These are phyloP conservation scores for Drosophila conformis DNA, from an alignment of 2,888 invertebrate species.

Conservation along the genomic window DNA sequence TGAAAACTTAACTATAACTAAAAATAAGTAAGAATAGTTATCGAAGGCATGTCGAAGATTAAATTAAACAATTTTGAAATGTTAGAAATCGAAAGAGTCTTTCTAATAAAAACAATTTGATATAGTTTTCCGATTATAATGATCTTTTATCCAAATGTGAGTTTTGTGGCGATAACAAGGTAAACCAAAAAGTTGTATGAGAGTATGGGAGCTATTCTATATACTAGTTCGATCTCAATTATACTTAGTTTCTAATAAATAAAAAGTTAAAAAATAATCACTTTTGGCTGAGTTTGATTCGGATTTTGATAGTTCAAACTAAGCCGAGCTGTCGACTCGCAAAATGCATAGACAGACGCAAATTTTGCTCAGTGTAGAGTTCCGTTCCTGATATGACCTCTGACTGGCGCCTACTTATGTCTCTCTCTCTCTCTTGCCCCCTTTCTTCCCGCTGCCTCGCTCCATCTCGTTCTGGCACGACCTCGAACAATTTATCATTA, in stretches of 20 bases:
- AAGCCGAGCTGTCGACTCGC: not conserved
- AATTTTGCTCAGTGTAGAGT: not conserved
- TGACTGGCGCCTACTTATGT: constrained; percentile 60
- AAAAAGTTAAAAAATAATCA: not conserved
- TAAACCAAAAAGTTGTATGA: too few relatives aligned
- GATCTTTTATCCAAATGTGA: not conserved
- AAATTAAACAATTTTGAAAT: too few relatives aligned
- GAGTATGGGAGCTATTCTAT: not conserved
- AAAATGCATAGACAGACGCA: not conserved
- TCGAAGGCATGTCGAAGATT: too few relatives aligned
- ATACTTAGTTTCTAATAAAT: not conserved
- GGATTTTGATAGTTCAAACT: not conserved
- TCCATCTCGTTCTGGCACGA: constrained; percentile 7
- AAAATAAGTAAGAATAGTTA: not conserved
- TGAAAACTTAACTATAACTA: not conserved
- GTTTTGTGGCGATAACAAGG: too few relatives aligned
- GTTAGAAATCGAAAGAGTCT: not conserved
- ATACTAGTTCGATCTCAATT: not conserved
- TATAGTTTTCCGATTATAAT: not conserved
- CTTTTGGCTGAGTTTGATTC: not conserved
- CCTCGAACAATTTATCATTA: constrained; percentile 72
- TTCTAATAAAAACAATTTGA: not conserved
- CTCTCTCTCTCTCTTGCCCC: not conserved
- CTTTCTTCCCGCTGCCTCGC: constrained; percentile 10
- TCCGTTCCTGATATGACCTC: constrained; percentile 51